Base-by-base conservation (phyloP, 2,113 vertebrate genomes). In the Brienomyrus longianalis region DNA sequence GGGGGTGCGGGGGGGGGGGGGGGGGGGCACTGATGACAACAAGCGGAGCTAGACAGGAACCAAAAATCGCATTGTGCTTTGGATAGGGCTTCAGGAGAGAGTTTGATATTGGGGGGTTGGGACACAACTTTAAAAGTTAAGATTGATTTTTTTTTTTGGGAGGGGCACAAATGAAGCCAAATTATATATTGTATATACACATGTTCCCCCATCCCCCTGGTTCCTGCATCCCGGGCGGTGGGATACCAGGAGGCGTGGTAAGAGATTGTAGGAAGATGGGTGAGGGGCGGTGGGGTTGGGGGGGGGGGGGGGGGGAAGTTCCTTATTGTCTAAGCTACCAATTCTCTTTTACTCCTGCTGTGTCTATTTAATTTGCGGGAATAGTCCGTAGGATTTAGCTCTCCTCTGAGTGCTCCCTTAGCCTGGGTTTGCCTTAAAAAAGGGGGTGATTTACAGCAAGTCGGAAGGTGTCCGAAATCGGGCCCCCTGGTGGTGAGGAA, bases 361-460 rank as follows among this genome's bases (percentile, higher is more conserved):
- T 47, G 62, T 80, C 88, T 31, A 52, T 89, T 89, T 83, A 77
- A 52, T 89, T 89, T 51, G 74, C 19, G 19, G 62, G 19, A 52
- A 74, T 43, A 52, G 47, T 54, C 85, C 27, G 15, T 54, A 31
- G 51, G 11, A 87, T 87, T 87, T 87, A 87, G 50, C 35, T 87
- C 85, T 87, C 27, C 85, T 56, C 51, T 39, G 51, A 35, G 85
- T 7, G 1, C n/a, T n/a, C 48, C 50, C 85, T 17, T 15, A 5
- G 15, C 51, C 85, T 21, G 3, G 51, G 27, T 54, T 54, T 54
- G 27, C 8, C 51, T 87, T 87, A 54, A 87, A 56, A 85, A 56
- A 43, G 74, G 51, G 50, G 85, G 3, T 56, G 23, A 54, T 87
- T 87, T 39, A 31, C 48, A 87, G 85, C 15, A 52, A 56, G 31